Evolutionary conservation across 2,888 invertebrate species (phyloP).

Genomic region (Brachyopa scutellaris): DNA sequence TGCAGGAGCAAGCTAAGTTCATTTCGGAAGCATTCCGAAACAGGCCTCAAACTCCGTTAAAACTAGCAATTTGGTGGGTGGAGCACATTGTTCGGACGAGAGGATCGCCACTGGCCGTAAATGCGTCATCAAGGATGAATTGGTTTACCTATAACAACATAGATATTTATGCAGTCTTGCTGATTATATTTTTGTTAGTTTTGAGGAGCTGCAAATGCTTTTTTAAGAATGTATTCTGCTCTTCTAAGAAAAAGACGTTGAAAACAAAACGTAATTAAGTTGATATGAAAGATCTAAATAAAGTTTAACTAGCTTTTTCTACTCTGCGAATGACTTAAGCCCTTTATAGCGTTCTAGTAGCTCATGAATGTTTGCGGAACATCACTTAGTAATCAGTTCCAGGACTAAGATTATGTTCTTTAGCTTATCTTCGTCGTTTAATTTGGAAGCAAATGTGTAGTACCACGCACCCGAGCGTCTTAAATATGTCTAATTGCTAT

Average conservation of each 20-base stretch:
- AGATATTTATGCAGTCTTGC: conserved; percentile 26
- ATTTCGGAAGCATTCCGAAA: conserved; percentile 82
- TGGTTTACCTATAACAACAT: conserved; percentile 55
- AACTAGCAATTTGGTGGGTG: conserved; percentile 84
- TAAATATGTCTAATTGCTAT: no score
- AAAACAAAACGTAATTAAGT: conserved; percentile 34
- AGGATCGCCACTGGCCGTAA: conserved; percentile 82
- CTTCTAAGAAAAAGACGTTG: background rate
- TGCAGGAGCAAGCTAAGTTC: conserved; percentile 77
- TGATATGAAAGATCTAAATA: no score
- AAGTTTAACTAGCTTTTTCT: no score
- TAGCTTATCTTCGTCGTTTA: no score
- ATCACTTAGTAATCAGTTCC: no score
- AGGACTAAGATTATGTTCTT: no score
- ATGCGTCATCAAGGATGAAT: conserved; percentile 32
- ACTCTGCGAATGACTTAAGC: no score
- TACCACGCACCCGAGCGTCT: no score
- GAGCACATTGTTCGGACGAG: conserved; percentile 84
- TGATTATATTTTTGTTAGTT: background rate
- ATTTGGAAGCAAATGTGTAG: no score
- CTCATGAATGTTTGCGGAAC: no score
- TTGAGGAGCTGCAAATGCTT: background rate
- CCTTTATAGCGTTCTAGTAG: no score
- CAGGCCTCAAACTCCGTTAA: conserved; percentile 83
- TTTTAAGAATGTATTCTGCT: background rate